phyloP scores from a whole-genome alignment of 2,113 vertebrate genomes.

The Crotalus tigris region DNA sequence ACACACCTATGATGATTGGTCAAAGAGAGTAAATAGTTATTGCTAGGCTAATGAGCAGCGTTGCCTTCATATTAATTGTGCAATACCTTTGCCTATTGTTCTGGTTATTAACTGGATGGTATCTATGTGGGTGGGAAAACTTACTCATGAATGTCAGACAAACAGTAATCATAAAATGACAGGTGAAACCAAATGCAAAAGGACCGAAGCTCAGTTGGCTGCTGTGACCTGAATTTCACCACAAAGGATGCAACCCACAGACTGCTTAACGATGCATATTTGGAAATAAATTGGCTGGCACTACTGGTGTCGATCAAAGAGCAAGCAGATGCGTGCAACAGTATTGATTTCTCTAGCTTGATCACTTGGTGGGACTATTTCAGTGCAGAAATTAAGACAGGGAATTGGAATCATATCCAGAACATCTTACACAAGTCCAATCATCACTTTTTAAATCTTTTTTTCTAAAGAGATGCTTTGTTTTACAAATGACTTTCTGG shows the following conservation, averaged over 20 bases:
- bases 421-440: not conserved
- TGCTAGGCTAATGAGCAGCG: not conserved
- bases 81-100: not conserved
- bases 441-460: not conserved
- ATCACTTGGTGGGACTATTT: not conserved
- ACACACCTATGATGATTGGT: not conserved
- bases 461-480: not conserved
- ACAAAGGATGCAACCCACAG: not conserved
- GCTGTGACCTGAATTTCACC: not conserved
- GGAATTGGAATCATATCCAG: not conserved
- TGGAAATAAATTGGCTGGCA: not conserved
- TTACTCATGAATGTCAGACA: not conserved
- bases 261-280: not conserved
- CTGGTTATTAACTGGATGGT: not conserved
- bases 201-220: not conserved
- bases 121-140: not conserved
- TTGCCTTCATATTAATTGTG: not conserved
- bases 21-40: conserved; percentile 11
- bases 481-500: not conserved
- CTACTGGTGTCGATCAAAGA: not conserved
- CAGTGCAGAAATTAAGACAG: not conserved
- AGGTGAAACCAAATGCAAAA: not conserved
- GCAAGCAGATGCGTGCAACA: not conserved
- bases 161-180: not conserved
- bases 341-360: not conserved